Evolutionary conservation across 2,113 vertebrate genomes (phyloP), one percentile per base, ranked within the genome.

Genomic region (Pandion haliaetus): DNA sequence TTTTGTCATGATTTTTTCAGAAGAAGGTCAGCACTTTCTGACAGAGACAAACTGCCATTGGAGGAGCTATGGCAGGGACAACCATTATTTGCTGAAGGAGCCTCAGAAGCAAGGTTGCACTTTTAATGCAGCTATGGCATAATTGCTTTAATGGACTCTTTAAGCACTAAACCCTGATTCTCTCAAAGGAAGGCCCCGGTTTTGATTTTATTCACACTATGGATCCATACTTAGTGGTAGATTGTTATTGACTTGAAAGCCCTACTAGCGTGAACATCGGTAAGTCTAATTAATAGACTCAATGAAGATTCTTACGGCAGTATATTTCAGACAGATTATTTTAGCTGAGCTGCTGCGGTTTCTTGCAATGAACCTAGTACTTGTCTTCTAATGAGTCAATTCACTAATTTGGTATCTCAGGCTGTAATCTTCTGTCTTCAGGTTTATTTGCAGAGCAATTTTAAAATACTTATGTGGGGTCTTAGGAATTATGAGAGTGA

Each of bases 191-290:
- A 83, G 76, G 67, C n/a, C 20, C 29, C 8, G 6, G 25, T 91
- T 96, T 90, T 95, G 63, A 88, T 90, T 96, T 88, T 91, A 80
- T 93, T 93, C 71, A 81, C 94, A 73, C 74, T 42, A 59, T 36
- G 59, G 78, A 96, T 95, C 87, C 58, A 90, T 82, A 81, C 79
- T 88, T 96, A 94, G 52, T 44, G 28, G 54, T 71, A 74, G 80
- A 70, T 76, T 76, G 73, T 28, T 92, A 95, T 26, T 93, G 97
- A 96, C 55, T 90, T 93, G 89, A 91, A 91, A 81, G 59, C 31
- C 63, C 74, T 74, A 74, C 80, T 81, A 83, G 49, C 2, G 10
- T 90, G 82, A 96, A 50, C 82, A 62, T 77, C 1, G 0, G 7
- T 65, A 88, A 88, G 42, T 49, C 62, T 94, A 93, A 93, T 94